Evolutionary conservation across 2,888 invertebrate species (phyloP).

Genomic region (Eustalomyia histrio): DNA sequence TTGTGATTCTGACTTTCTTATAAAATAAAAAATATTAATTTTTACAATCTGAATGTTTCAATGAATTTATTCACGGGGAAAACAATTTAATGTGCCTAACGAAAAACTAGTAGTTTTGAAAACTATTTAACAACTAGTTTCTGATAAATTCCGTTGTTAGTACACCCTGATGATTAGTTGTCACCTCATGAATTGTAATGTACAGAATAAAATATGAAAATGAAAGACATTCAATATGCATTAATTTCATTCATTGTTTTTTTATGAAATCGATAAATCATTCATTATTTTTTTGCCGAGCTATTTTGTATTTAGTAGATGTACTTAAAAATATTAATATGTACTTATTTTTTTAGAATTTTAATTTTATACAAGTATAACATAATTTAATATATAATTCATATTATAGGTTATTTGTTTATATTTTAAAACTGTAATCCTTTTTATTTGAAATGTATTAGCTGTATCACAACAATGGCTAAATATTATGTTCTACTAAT

Average conservation of each 20-base stretch:
- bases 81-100: too few relatives aligned
- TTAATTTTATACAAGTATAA: background rate
- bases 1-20: too few relatives aligned
- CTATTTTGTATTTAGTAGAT: constrained; percentile 13
- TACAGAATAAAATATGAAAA: constrained; percentile 41
- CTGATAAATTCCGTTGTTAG: too few relatives aligned
- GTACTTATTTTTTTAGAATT: constrained; percentile 43
- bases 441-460: constrained; percentile 27
- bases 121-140: too few relatives aligned
- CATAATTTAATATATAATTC: too few relatives aligned
- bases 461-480: constrained; percentile 57
- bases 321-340: too few relatives aligned
- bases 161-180: too few relatives aligned
- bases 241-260: background rate
- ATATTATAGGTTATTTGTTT: background rate
- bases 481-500: constrained; percentile 7
- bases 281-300: constrained; percentile 32
- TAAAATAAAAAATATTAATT: too few relatives aligned
- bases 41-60: too few relatives aligned
- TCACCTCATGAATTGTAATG: constrained; percentile 39
- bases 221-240: constrained; percentile 29
- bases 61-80: too few relatives aligned
- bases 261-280: background rate
- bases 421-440: constrained; percentile 12
- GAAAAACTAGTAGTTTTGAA: too few relatives aligned